Conservation (phyloP, 2,113 vertebrate species). For the Mus spicilegus region DNA sequence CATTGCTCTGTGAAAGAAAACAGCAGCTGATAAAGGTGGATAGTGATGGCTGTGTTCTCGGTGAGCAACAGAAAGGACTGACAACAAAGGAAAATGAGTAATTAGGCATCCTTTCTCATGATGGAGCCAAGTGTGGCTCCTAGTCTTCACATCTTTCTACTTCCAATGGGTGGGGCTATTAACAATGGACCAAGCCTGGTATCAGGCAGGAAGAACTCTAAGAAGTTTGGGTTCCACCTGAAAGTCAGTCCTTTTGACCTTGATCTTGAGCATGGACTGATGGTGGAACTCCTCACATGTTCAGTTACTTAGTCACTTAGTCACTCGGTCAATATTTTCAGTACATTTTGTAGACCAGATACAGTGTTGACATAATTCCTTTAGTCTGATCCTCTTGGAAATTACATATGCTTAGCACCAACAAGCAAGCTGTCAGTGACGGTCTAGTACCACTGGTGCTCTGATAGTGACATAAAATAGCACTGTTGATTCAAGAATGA, state of each 20-base stretch:
- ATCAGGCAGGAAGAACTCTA: background rate
- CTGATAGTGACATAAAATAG: background rate
- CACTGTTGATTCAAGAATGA: background rate
- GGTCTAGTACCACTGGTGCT: background rate
- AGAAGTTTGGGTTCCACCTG: background rate
- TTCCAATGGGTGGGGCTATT: background rate
- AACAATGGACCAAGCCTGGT: background rate
- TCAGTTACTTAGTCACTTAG: background rate
- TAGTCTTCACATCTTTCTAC: background rate
- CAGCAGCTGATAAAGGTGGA: slow-evolving; percentile 12
- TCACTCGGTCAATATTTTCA: background rate
- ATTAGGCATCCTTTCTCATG: background rate
- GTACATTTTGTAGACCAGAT: background rate
- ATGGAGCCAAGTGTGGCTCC: background rate
- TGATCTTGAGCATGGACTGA: background rate
- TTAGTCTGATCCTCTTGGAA: background rate
- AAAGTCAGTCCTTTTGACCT: background rate
- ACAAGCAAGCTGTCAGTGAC: background rate
- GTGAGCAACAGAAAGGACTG: background rate
- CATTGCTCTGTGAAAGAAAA: background rate
- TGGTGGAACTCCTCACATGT: background rate
- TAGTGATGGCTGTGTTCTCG: background rate
- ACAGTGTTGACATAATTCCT: background rate
- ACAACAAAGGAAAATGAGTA: background rate
- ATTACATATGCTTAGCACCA: background rate